These are phyloP conservation scores for Sylvilagus bachmani DNA, from an alignment of 2,113 vertebrate species.

Conservation along the genomic window DNA sequence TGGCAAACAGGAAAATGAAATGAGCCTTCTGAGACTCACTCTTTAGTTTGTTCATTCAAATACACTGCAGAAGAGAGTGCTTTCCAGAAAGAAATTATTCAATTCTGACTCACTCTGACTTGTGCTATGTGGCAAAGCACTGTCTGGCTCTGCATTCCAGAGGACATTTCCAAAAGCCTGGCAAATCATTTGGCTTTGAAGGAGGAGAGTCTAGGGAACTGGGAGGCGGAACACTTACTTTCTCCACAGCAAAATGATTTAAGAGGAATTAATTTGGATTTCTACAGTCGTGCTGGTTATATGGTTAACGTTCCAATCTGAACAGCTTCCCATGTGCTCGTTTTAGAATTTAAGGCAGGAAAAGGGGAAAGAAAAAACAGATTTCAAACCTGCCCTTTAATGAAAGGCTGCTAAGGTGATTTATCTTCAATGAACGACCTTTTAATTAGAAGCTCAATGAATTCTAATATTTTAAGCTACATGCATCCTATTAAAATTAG, in stretches of 20 bases:
- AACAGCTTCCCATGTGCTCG: not conserved
- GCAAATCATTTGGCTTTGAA: not conserved
- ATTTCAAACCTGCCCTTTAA: conserved; percentile 39
- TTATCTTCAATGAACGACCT: conserved; percentile 5
- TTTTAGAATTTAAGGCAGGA: not conserved
- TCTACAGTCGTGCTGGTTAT: not conserved
- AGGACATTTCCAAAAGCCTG: not conserved
- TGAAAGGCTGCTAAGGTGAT: conserved; percentile 22
- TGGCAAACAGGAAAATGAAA: conserved; percentile 43
- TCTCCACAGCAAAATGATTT: not conserved
- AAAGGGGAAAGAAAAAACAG: conserved; percentile 40
- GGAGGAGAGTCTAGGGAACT: not conserved
- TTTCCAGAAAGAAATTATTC: conserved; percentile 51
- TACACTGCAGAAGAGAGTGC: not conserved
- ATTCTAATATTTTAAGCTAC: not conserved
- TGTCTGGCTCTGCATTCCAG: not conserved
- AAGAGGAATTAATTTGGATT: not conserved
- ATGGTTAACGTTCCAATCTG: not conserved
- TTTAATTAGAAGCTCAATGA: conserved; percentile 1
- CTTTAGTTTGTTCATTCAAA: conserved; percentile 49
- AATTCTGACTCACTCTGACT: conserved; percentile 39
- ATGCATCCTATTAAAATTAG: conserved; percentile 31
- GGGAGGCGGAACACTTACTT: not conserved
- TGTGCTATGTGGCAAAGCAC: not conserved
- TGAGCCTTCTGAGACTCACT: conserved; percentile 51